Conservation (phyloP, 2,888 invertebrate genomes). For the Agrochola macilenta region DNA sequence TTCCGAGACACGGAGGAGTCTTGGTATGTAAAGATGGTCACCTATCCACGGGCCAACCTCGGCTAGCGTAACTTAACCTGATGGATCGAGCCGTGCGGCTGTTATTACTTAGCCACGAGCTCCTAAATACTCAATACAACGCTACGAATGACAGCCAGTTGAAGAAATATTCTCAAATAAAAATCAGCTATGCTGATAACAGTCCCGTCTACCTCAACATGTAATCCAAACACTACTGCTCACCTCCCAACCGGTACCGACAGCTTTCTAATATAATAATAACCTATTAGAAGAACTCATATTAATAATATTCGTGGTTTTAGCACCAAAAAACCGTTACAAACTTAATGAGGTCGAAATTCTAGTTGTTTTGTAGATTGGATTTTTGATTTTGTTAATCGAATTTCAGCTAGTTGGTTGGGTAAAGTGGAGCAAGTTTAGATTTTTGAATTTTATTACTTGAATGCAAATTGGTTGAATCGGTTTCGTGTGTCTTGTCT, state of each 20-base stretch:
- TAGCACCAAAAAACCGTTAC: slow-evolving; percentile 37
- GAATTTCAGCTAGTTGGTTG: background rate
- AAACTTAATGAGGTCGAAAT: slow-evolving; percentile 24
- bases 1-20: too few species aligned
- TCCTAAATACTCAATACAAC: too few species aligned
- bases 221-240: slow-evolving; percentile 2
- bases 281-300: slow-evolving; percentile 38
- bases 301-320: slow-evolving; percentile 39
- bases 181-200: background rate
- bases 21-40: too few species aligned
- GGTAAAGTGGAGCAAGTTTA: background rate
- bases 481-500: background rate
- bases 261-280: slow-evolving; percentile 61
- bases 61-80: too few species aligned
- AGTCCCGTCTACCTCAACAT: slow-evolving; percentile 1
- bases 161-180: background rate
- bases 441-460: background rate
- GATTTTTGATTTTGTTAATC: slow-evolving; percentile 5
- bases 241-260: slow-evolving; percentile 51
- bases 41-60: too few species aligned
- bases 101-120: too few species aligned
- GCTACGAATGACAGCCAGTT: too few species aligned
- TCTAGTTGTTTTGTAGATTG: slow-evolving; percentile 33
- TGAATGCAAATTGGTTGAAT: background rate
- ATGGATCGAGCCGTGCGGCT: too few species aligned